These are phyloP conservation scores for Virgularia gustaviana DNA, from an alignment of 92 coral and sea anemone genomes.

Conservation along the genomic window DNA sequence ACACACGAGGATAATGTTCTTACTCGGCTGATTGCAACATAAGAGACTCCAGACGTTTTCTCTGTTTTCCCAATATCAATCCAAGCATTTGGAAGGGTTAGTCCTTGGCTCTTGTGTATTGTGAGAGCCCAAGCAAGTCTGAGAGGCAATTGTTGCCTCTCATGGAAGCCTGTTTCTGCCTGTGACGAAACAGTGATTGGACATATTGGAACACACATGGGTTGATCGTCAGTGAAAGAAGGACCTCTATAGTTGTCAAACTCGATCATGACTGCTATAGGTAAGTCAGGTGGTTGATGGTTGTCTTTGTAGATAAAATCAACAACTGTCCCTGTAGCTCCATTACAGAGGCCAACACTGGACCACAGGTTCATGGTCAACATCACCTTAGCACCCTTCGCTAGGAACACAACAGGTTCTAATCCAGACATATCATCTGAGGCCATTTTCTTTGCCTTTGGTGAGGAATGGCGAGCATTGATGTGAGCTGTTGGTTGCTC, in stretches of 20 bases:
- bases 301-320: constrained; percentile 52
- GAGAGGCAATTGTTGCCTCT: constrained; percentile 50
- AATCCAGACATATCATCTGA: constrained; percentile 24
- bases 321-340: constrained; percentile 54
- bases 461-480: background rate
- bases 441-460: background rate
- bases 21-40: constrained; percentile 48
- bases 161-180: constrained; percentile 25
- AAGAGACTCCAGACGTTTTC: constrained; percentile 48
- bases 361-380: constrained; percentile 59
- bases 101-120: constrained; percentile 40
- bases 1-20: constrained; percentile 28
- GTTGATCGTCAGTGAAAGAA: constrained; percentile 38
- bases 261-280: constrained; percentile 55
- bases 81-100: constrained; percentile 57
- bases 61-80: constrained; percentile 38
- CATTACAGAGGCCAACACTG: constrained; percentile 61
- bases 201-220: constrained; percentile 58
- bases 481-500: background rate
- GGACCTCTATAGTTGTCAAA: constrained; percentile 61
- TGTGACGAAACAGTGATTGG: constrained; percentile 50
- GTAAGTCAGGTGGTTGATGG: constrained; percentile 62
- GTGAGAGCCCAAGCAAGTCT: constrained; percentile 48
- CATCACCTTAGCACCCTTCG: constrained; percentile 36
- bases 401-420: background rate